Evolutionary conservation across 2,888 invertebrate species (phyloP), one percentile per base, ranked within the genome.

Genomic region (Pristionchus maxplancki): DNA sequence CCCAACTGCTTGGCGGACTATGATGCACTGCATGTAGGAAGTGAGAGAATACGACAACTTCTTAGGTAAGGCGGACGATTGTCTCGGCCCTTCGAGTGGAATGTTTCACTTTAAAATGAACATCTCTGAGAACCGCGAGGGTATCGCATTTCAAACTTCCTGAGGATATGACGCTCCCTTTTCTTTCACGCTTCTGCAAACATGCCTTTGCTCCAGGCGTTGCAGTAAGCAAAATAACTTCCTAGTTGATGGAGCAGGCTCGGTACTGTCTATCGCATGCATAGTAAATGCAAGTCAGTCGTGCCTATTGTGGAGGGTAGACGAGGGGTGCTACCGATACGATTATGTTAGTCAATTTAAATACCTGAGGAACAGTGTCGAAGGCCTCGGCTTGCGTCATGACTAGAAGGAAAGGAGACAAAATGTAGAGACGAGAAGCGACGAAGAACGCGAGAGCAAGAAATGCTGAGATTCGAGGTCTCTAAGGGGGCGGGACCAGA

Each of bases 381-480:
- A 71, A 24, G 5, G 37, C 8, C 34, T 71, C 71, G 6, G 71
- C 71, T 71, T 71, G 71, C 71, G 71, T 71, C 71, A 71, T 71
- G 9, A 20, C 20, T 15, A 37, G 34, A 34, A 37, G 37, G 37
- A 37, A 71, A 37, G 71, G 20, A 28, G 34, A 37, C 20, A 20
- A 71, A 28, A 31, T 6, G 37, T 13, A 31, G 24, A 71, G 37
- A 17, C 37, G 71, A 71, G 34, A 24, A 24, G n/a, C 31, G 31
- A 71, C 71, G 31, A 9, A 15, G 20, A 71, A 20, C 37, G 20
- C 71, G n/a, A 34, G 64, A 34, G 71, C 58, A 58, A 71, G 71
- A 71, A 71, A 34, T 71, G 71, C 71, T 71, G 31, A 71, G 71
- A 71, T 71, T 40, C 71, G 13, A 71, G 71, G 71, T 11, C 71